Base-by-base conservation (phyloP, 2,113 vertebrate genomes). In the Nothocercus nigrocapillus region DNA sequence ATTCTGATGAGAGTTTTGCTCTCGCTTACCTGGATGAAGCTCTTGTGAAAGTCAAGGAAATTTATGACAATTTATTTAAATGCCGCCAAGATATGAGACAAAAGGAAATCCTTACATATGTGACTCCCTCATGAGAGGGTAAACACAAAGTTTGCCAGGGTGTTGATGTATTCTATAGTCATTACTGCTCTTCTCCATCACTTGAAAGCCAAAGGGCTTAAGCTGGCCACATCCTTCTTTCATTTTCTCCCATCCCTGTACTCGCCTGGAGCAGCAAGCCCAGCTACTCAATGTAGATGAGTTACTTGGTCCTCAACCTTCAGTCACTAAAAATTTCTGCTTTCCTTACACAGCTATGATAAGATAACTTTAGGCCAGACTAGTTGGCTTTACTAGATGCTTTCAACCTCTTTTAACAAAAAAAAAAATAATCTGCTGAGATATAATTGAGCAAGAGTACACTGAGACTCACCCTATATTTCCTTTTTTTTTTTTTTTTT, bases 401-500 rank as follows among this genome's bases (percentile, higher is more conserved):
- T 58, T 94, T 58, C 38, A 75, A 6, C 36, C 32, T 70, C 63
- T 5, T 77, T 28, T 5, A 78, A 59, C 13, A 1, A 47, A 38
- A 36, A 38, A 36, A 36, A 70, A 89, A 69, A 61, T 10, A 72
- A 40, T 14, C 25, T 68, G 5, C 22, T 10, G 24, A 82, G 24
- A 58, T 45, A 17, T 27, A 79, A 83, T 14, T 5, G 40, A 80
- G 40, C 24, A n/a, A 0, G 0, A 20, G 64, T 27, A 11, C 6
- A 8, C 49, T 12, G 4, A 19, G 25, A 59, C 45, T 81, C 42
- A 51, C 18, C 16, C 6, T 1, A 75, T 38, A 27, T 73, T 68
- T 47, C 11, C 25, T 54, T 32, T 22, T 34, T 42, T 85, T 82
- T 17, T n/a, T 24, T 34, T 42, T 85, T 82, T 70, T 61, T 77